Conservation (phyloP, 1,140 invertebrate species). For the Lucilia cuprina region DNA sequence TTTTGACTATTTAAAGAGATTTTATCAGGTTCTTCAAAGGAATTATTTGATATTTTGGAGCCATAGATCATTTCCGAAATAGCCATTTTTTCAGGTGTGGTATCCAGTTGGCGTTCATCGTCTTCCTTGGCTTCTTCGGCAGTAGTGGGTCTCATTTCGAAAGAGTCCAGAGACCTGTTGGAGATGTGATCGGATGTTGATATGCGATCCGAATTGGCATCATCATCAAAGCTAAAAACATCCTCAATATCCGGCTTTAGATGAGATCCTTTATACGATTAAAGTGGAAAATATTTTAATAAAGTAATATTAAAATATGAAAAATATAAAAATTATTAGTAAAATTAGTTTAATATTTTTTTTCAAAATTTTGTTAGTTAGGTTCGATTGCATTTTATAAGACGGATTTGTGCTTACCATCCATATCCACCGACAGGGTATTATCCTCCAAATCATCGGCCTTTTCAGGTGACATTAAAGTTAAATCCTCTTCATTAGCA, state of each 20-base stretch:
- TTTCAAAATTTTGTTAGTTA: no score
- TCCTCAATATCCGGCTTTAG: slow-evolving; percentile 56
- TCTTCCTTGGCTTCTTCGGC: slow-evolving; percentile 64
- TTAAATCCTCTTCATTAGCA: slow-evolving; percentile 30
- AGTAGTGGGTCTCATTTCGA: slow-evolving; percentile 62
- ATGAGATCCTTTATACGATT: neutral
- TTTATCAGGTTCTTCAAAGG: slow-evolving; percentile 53
- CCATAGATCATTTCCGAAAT: slow-evolving; percentile 58
- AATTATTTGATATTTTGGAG: slow-evolving; percentile 46
- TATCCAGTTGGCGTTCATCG: slow-evolving; percentile 39
- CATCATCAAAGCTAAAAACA: slow-evolving; percentile 58
- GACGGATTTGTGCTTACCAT: neutral
- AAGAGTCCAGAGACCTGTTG: slow-evolving; percentile 56
- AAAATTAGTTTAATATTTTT: no score
- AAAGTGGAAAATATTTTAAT: neutral
- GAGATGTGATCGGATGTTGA: slow-evolving; percentile 43
- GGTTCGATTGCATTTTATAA: no score
- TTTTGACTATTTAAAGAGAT: slow-evolving; percentile 47
- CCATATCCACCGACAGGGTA: slow-evolving; percentile 23
- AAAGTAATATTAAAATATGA: neutral
- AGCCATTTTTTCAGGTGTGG: slow-evolving; percentile 51
- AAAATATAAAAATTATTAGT: neutral
- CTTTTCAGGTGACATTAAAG: slow-evolving; percentile 38
- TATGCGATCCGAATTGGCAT: slow-evolving; percentile 46
- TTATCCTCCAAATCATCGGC: slow-evolving; percentile 24